These are phyloP conservation scores for Rhopalosiphum nymphaeae DNA, from an alignment of 2,888 invertebrate genomes.

Conservation along the genomic window DNA sequence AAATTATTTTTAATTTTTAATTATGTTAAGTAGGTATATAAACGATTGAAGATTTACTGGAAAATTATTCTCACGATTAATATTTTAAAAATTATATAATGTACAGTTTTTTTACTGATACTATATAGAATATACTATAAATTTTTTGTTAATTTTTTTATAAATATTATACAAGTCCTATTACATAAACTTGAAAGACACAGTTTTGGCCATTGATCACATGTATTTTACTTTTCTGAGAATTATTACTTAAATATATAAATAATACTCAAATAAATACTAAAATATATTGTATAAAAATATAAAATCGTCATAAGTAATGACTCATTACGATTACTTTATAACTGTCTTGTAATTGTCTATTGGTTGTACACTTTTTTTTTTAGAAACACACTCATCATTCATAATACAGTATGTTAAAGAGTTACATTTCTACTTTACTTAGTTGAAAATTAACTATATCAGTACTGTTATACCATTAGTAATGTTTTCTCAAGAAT, in stretches of 20 bases:
- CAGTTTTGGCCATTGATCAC: background rate
- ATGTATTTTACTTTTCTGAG: background rate
- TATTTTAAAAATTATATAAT: background rate
- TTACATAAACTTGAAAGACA: background rate
- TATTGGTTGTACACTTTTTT: background rate
- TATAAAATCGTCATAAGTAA: background rate
- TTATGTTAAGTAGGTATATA: no score
- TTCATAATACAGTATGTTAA: background rate
- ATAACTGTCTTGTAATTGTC: background rate
- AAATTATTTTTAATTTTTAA: no score
- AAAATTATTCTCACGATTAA: background rate
- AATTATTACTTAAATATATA: background rate
- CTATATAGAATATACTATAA: background rate
- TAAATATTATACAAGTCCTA: background rate
- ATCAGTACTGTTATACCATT: background rate
- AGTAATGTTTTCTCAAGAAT: background rate
- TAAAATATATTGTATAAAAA: background rate
- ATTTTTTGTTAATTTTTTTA: background rate
- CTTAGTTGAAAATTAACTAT: background rate
- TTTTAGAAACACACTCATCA: background rate
- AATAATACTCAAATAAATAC: background rate
- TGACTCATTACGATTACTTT: background rate
- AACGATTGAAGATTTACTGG: no score
- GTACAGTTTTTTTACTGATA: background rate
- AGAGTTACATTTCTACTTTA: background rate